Percentiles rank a stretch among this genome's conserved stretches.
Evolutionary conservation across 2,113 vertebrate species (phyloP).

Genomic region (Campylomormyrus numenius): DNA sequence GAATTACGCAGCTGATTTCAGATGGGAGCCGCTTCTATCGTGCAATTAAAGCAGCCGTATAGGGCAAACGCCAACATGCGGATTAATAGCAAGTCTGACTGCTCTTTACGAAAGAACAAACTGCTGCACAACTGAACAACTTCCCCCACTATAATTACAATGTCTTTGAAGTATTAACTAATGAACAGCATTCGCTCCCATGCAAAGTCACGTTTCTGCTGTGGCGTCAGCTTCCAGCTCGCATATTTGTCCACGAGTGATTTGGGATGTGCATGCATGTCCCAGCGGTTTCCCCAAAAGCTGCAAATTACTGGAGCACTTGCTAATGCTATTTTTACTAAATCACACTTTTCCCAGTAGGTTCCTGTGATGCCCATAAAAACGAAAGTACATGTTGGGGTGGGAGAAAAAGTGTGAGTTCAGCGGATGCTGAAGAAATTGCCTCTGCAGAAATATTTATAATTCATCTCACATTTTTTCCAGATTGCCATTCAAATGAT

Average conservation of each 20-base stretch:
- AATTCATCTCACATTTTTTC: constrained; percentile 11
- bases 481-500: background rate
- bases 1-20: constrained; percentile 7
- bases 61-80: background rate
- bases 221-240: background rate
- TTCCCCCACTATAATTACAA: constrained; percentile 5
- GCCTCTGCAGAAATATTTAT: constrained; percentile 10
- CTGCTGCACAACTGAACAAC: background rate
- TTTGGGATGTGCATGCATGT: background rate
- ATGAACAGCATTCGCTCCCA: constrained; percentile 8
- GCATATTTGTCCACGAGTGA: constrained; percentile 24
- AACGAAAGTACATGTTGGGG: constrained; percentile 5
- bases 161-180: constrained; percentile 6
- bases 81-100: constrained; percentile 13
- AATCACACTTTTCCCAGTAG: constrained; percentile 8
- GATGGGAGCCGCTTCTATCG: background rate
- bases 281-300: constrained; percentile 12
- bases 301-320: constrained; percentile 10
- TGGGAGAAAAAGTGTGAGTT: background rate
- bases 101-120: constrained; percentile 11
- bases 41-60: background rate
- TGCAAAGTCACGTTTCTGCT: background rate
- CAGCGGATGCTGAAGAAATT: background rate
- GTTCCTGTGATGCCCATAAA: constrained; percentile 5
- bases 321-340: constrained; percentile 16